These are phyloP conservation scores for Cordilura impudica DNA, from an alignment of 2,888 invertebrate species.

Conservation along the genomic window DNA sequence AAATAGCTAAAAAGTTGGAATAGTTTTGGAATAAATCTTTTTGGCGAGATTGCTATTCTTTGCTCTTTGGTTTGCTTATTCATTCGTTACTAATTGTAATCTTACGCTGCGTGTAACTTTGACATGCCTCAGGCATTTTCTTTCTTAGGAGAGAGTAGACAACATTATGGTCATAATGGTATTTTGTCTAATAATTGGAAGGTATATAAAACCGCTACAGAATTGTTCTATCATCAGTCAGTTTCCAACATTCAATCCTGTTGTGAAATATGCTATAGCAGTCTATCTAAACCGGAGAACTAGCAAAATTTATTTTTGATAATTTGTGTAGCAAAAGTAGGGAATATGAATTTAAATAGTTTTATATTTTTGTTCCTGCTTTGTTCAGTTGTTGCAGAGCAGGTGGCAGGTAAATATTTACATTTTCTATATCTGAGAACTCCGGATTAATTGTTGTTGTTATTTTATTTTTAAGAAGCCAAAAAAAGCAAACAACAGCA, in stretches of 20 bases:
- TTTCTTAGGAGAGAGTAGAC: slow-evolving; percentile 12
- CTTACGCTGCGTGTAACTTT: slow-evolving; percentile 39
- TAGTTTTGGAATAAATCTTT: too few relatives aligned
- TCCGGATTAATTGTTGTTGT: neutral
- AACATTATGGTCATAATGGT: neutral
- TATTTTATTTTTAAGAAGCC: slow-evolving; percentile 26
- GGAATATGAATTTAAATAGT: slow-evolving; percentile 34
- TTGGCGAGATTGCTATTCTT: neutral
- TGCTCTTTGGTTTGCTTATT: neutral
- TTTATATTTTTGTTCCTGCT: slow-evolving; percentile 57
- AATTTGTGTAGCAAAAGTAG: neutral
- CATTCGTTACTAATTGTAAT: slow-evolving; percentile 24
- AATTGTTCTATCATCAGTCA: slow-evolving; percentile 62
- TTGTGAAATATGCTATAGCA: neutral
- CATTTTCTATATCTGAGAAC: neutral
- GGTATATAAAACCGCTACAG: slow-evolving; percentile 65
- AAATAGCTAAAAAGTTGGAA: neutral
- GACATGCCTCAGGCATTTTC: slow-evolving; percentile 42
- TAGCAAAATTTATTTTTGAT: neutral
- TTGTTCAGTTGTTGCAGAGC: slow-evolving; percentile 48
- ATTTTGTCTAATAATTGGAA: neutral
- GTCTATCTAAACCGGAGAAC: neutral
- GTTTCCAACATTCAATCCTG: slow-evolving; percentile 42
- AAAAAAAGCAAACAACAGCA: neutral
- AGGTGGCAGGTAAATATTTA: slow-evolving; percentile 63